Percentiles rank a stretch among this genome's conserved stretches.
Conservation (phyloP, 2,888 invertebrate genomes). For the Polydrusus pterygomalis region DNA sequence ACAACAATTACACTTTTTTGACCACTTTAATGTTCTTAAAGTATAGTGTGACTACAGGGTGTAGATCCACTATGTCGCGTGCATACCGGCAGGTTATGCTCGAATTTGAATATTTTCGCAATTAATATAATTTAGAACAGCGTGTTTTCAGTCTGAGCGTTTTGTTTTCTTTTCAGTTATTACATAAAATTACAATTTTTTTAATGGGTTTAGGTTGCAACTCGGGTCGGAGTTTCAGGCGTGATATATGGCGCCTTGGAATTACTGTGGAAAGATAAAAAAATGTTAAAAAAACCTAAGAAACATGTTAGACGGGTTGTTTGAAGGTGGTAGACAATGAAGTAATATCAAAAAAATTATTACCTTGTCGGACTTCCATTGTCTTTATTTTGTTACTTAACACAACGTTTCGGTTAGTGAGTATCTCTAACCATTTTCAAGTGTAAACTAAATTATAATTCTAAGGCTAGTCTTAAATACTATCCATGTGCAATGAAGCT, state of each 20-base stretch:
- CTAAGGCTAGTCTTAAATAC: too few species aligned
- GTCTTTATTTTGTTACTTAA: too few species aligned
- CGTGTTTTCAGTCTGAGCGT: slow-evolving; percentile 44
- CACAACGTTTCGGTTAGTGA: too few species aligned
- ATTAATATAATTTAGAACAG: slow-evolving; percentile 52
- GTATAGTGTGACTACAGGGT: slow-evolving; percentile 50
- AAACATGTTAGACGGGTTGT: too few species aligned
- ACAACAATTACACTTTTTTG: slow-evolving; percentile 8
- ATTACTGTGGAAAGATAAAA: not conserved
- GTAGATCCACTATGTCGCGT: slow-evolving; percentile 51
- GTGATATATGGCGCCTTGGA: not conserved
- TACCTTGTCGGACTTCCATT: too few species aligned
- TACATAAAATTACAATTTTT: slow-evolving; percentile 47
- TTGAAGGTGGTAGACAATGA: too few species aligned
- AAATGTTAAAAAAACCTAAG: not conserved
- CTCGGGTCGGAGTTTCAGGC: not conserved
- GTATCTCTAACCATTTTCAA: too few species aligned
- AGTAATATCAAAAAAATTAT: too few species aligned
- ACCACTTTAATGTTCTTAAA: slow-evolving; percentile 23
- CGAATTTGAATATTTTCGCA: slow-evolving; percentile 54
- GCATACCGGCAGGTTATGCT: slow-evolving; percentile 33
- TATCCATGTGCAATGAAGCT: too few species aligned
- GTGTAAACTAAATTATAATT: too few species aligned
- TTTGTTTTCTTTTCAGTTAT: slow-evolving; percentile 48
- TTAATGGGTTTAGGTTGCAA: slow-evolving; percentile 19